These are phyloP conservation scores for Amblyopsis hoosieri DNA, from an alignment of 2,797 vertebrate genomes.

Conservation along the genomic window DNA sequence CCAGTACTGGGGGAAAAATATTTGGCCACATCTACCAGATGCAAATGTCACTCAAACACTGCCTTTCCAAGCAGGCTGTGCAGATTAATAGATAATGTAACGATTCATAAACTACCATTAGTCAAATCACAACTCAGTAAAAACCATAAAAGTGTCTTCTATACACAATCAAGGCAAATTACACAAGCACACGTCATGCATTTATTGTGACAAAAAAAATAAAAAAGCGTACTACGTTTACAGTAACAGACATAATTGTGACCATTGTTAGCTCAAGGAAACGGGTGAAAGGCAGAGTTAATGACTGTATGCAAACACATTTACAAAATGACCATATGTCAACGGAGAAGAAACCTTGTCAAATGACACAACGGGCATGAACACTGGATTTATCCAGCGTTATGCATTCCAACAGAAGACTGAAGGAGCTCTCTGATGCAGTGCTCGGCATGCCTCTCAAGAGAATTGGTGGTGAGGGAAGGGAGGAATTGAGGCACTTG, in stretches of 20 bases:
- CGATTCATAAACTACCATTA: constrained; percentile 47
- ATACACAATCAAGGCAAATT: constrained; percentile 54
- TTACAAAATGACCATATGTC: constrained; percentile 80
- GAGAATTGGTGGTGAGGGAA: constrained; percentile 46
- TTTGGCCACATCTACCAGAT: constrained; percentile 36
- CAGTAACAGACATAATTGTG: constrained; percentile 76
- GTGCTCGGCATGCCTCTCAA: constrained; percentile 53
- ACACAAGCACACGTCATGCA: constrained; percentile 65
- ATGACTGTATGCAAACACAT: constrained; percentile 77
- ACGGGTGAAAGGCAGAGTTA: constrained; percentile 76
- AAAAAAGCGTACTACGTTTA: constrained; percentile 68
- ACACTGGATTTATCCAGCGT: constrained; percentile 70
- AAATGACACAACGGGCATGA: constrained; percentile 71
- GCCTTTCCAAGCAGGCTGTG: constrained; percentile 29
- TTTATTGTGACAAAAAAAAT: constrained; percentile 47
- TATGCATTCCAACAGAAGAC: constrained; percentile 71
- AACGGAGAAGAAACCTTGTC: constrained; percentile 73
- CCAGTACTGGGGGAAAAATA: background rate
- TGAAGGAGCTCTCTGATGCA: constrained; percentile 61
- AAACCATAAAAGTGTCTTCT: constrained; percentile 40
- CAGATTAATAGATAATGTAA: constrained; percentile 42
- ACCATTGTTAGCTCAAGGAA: constrained; percentile 77
- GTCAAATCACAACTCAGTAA: constrained; percentile 58
- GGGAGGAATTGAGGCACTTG: constrained; percentile 66
- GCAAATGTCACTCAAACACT: constrained; percentile 33